Evolutionary conservation across 2,797 vertebrate species (phyloP), one percentile per base, ranked within the genome.

Genomic region (Propithecus deckenii): DNA sequence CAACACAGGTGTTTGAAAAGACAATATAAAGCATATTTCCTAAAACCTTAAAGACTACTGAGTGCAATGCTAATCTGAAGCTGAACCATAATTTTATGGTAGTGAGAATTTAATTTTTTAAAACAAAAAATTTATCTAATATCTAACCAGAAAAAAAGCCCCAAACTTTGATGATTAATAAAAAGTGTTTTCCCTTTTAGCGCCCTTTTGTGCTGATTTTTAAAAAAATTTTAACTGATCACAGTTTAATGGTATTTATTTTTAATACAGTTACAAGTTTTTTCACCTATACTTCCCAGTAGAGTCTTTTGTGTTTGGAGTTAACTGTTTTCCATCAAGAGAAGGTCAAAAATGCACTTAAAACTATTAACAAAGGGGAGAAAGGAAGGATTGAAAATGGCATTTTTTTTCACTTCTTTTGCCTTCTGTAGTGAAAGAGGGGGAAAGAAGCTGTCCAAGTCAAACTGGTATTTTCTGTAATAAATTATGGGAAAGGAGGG

Each of bases 161-260:
- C 57, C 96, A 98, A 98, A 98, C 97, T 98, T 98, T 97, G 96
- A 97, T 96, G 97, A 85, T 96, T 97, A 98, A 98, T 95, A 98
- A 98, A 98, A 98, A 98, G 97, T 92, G 88, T 97, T 97, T 96
- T 94, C 92, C 96, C 94, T 91, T 97, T 97, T 98, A 98, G 81
- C 43, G 96, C 95, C 98, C 95, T 67, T 97, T 98, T 98, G 98
- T 98, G 98, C 98, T 98, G 98, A 98, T 98, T 97, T 98, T 95
- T 89, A 94, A 95, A 95, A 95, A 94, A 95, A 80, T 86, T 94
- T 95, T 98, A 98, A 97, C 97, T 98, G 95, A 97, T 98, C 98
- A 97, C 97, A 98, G 98, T 97, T 98, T 98, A 97, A 98, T 98
- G 98, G 98, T 95, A 97, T 98, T 98, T 97, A 98, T 97, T 97